phyloP scores from a whole-genome alignment of 2,797 vertebrate genomes.

The Megalops cyprinoides region DNA sequence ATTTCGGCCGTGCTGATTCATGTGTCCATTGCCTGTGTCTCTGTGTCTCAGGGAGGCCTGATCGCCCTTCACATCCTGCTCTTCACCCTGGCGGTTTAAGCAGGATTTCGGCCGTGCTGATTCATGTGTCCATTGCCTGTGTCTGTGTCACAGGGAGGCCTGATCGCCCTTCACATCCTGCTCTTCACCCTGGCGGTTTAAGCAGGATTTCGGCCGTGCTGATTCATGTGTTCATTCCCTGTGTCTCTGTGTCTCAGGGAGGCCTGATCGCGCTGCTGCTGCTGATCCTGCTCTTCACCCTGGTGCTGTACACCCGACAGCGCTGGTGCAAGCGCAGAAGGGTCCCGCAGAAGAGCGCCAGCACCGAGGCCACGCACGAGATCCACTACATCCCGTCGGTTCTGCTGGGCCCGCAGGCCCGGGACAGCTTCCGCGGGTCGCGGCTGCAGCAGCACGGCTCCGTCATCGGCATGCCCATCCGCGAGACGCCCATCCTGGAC shows the following conservation, averaged over 20 bases:
- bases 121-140: too few relatives aligned
- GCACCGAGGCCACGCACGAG: conserved; percentile 96
- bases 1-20: too few relatives aligned
- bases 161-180: too few relatives aligned
- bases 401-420: conserved; percentile 89
- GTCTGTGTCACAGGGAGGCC: too few relatives aligned
- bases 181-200: too few relatives aligned
- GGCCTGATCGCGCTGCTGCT: conserved; percentile 93
- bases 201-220: too few relatives aligned
- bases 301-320: conserved; percentile 91
- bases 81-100: conserved; percentile 91
- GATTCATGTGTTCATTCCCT: too few relatives aligned
- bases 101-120: conserved; percentile 40
- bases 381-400: conserved; percentile 99
- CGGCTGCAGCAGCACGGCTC: conserved; percentile 86
- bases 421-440: conserved; percentile 86
- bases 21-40: too few relatives aligned
- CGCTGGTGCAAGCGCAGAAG: conserved; percentile 93
- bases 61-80: conserved; percentile 93
- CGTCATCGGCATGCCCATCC: conserved; percentile 93
- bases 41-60: conserved; percentile 84
- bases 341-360: conserved; percentile 94
- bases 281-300: conserved; percentile 92
- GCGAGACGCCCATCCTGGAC: conserved; percentile 95
- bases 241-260: conserved; percentile 80